Evolutionary conservation across 2,113 vertebrate species (phyloP).

Genomic region (Crotalus tigris): DNA sequence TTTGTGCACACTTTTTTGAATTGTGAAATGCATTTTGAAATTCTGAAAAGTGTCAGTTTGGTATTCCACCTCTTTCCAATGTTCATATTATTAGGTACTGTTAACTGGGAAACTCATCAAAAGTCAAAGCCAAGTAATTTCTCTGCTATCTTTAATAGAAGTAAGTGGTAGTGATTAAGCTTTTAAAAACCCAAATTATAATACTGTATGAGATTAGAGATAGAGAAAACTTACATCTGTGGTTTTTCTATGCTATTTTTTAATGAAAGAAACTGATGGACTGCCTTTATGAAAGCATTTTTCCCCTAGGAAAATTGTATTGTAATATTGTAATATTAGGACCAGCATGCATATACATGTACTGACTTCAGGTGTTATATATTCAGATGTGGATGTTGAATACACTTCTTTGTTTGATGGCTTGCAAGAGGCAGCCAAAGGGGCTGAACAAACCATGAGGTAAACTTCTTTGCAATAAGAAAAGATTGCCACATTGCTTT

Average conservation of each 20-base stretch:
- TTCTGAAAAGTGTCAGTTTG: background rate
- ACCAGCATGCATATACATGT: background rate
- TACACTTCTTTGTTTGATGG: background rate
- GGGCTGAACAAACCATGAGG: background rate
- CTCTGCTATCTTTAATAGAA: background rate
- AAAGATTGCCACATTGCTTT: background rate
- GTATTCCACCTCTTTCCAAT: background rate
- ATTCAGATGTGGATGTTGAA: background rate
- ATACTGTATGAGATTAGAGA: background rate
- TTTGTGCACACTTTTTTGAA: background rate
- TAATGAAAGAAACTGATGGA: background rate
- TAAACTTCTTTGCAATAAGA: background rate
- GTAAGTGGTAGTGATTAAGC: background rate
- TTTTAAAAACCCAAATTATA: background rate
- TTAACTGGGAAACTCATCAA: background rate
- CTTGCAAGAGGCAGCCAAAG: background rate
- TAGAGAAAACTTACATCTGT: background rate
- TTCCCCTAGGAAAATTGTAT: background rate
- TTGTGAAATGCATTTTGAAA: background rate
- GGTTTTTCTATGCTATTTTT: background rate
- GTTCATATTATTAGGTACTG: background rate
- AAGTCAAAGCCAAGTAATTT: background rate
- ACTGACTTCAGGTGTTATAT: background rate
- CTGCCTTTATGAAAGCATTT: background rate
- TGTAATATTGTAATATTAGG: background rate